phyloP scores from a whole-genome alignment of 1,140 invertebrate species.

The Antheraea pernyi region DNA sequence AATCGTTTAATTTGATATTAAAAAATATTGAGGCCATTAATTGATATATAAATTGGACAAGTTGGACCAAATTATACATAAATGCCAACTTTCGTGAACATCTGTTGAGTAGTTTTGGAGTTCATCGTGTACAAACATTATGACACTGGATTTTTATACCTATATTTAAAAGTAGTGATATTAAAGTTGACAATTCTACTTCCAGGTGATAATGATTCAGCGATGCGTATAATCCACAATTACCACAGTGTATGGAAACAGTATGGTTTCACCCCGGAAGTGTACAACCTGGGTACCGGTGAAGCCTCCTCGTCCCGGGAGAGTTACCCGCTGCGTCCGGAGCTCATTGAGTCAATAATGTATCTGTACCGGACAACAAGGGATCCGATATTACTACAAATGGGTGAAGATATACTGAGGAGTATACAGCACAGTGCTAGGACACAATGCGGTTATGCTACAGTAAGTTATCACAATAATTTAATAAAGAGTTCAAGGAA shows the following conservation, averaged over 20 bases:
- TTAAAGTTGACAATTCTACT: neutral
- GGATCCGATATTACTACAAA: conserved; percentile 94
- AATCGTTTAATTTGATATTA: no score
- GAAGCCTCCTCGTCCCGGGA: conserved; percentile 92
- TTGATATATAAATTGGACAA: no score
- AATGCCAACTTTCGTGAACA: no score
- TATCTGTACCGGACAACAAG: conserved; percentile 96
- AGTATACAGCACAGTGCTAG: conserved; percentile 94
- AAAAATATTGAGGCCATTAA: no score
- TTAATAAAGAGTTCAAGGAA: no score
- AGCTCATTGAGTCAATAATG: conserved; percentile 98
- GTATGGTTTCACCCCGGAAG: conserved; percentile 98
- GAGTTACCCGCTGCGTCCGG: conserved; percentile 97
- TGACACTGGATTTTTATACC: no score
- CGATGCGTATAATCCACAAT: conserved; percentile 95
- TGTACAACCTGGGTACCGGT: conserved; percentile 95
- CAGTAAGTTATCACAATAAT: conserved; percentile 79
- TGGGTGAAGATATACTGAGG: conserved; percentile 93
- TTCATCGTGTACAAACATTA: no score
- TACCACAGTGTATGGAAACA: conserved; percentile 98
- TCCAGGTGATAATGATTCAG: conserved; percentile 93
- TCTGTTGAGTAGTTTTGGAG: no score
- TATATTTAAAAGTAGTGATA: no score
- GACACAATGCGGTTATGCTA: conserved; percentile 98
- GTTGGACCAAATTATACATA: no score